These are phyloP conservation scores for Piscicola geometra DNA, from an alignment of 2,888 invertebrate genomes.

Conservation along the genomic window DNA sequence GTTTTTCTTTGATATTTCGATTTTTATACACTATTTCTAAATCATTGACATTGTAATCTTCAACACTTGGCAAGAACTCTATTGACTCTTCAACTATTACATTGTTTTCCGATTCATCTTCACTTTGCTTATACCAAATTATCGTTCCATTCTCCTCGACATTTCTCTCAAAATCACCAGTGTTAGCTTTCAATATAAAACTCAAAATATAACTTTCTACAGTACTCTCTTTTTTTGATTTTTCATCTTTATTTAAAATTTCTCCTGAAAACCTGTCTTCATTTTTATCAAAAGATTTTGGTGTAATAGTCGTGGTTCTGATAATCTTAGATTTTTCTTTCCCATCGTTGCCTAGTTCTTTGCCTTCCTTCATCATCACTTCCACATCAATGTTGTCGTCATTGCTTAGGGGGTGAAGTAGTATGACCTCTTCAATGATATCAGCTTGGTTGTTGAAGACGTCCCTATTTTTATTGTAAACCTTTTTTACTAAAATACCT, in stretches of 20 bases:
- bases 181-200: too few species aligned
- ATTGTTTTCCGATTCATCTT: not conserved
- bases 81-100: not conserved
- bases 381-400: conserved; percentile 1
- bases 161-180: not conserved
- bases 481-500: not conserved
- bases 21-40: not conserved
- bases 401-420: not conserved
- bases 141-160: not conserved
- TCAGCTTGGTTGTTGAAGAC: conserved; percentile 4
- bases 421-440: conserved; percentile 15
- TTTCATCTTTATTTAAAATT: too few species aligned
- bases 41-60: not conserved
- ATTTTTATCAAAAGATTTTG: not conserved
- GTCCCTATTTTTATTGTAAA: not conserved
- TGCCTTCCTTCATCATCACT: conserved; percentile 3
- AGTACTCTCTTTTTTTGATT: too few species aligned
- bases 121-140: not conserved
- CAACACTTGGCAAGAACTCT: not conserved
- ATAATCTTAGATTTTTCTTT: not conserved
- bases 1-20: conserved; percentile 2
- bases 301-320: not conserved
- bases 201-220: too few species aligned
- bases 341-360: not conserved
- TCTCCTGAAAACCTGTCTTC: too few species aligned